Evolutionary conservation across 2,797 vertebrate species (phyloP), one percentile per base, ranked within the genome.

Genomic region (Eidolon dupreanum): DNA sequence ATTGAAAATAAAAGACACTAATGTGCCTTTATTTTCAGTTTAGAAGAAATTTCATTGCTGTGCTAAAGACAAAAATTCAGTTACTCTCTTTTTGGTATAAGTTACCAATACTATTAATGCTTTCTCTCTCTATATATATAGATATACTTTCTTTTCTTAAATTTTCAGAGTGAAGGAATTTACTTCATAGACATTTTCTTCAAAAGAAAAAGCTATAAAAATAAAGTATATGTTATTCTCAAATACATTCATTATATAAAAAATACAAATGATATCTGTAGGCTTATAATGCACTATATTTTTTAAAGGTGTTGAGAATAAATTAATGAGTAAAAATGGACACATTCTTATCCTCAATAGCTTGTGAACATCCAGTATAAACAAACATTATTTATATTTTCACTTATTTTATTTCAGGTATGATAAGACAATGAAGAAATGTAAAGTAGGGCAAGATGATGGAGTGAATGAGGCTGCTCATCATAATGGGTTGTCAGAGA

Each of bases 241-340:
- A 86, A 49, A 93, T 53, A 20, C 3, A 22, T 33, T 43, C 4
- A 85, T 41, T 24, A 15, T 38, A 33, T 5, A 82, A 74, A 84
- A 68, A 26, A 51, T 26, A 55, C 17, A 82, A 53, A 36, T 66
- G 5, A 36, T 73, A 77, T 88, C 28, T 88, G 2, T 81, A 49
- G 10, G 20, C 12, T 4, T 55, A 0, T 1, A 16, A 19, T 41
- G 38, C 51, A 5, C 4, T 28, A 51, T 7, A 3, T 31, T 2
- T 63, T 13, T 68, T 55, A 10, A 53, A 51, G 8, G 9, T 78
- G 4, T 12, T 65, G 8, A 17, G 2, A 43, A 51, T 53, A 75
- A 59, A 70, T 5, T 68, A 16, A 41, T 22, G 22, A 31, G 24
- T 4, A 41, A 38, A 75, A 74, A 12, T 63, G 5, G 20, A 6